Base-by-base conservation (phyloP, 1,140 invertebrate species). In the Drosophila pseudoananassae region DNA sequence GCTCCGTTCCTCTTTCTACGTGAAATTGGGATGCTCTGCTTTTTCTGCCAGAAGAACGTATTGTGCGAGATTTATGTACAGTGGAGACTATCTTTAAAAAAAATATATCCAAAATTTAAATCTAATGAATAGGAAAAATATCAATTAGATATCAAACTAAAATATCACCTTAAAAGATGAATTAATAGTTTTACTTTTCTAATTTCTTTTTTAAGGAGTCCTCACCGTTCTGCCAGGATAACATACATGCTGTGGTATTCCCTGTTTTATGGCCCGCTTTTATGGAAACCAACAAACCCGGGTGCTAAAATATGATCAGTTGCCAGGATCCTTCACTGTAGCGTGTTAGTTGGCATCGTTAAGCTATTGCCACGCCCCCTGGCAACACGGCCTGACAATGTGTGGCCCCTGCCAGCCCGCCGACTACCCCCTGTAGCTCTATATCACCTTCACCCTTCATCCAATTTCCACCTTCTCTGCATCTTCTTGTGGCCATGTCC, bases 51-150 rank as follows among this genome's bases (percentile, higher is more conserved):
- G 40, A 40, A 47, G 70, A 84, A 80, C 81, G 73, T 85, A 81
- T 85, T 81, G 77, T 87, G 69, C 61, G 78, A 81, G 82, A 85
- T 87, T 85, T 85, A 85, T 85, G 78, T 36, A 69, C 50, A 55
- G 65, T 69, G n/a, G 20, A 8, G 5, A 31, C 20, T 12, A 3
- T 20, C 20, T 20, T 20, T 3, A 20, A 20, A 20, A 20, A 20
- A 20, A 20, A 20, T 20, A 0, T 0, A 20, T 20, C 20, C 3
- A 0, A 3, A 3, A 20, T 20, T 3, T 20, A 20, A 20, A 3
- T 20, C 20, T 20, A 20, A 20, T 20, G 2, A 20, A 20, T 20
- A 20, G 20, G 20, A 3, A 20, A 20, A 20, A 20, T 20, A 3
- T 20, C 2, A 20, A 20, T 20, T n/a, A n/a, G n/a, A n/a, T n/a